Evolutionary conservation across 2,113 vertebrate genomes (phyloP), one percentile per base, ranked within the genome.

Genomic region (Oncorhynchus keta): DNA sequence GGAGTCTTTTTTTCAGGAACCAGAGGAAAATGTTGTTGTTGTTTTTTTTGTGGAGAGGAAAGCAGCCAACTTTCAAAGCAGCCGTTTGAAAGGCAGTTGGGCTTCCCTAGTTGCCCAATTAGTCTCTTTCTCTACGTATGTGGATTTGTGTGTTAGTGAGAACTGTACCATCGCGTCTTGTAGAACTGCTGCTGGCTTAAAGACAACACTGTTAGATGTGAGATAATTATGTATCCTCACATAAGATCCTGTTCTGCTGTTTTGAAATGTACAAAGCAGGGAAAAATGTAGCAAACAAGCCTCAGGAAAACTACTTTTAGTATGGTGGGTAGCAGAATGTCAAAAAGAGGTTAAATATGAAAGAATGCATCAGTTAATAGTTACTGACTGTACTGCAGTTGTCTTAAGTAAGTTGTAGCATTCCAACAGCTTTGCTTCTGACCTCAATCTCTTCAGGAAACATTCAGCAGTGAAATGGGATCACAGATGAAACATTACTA

Each of bases 51-150:
- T 88, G 77, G 80, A 73, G 48, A 6, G 76, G 74, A 70, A 55
- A 86, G 83, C 81, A 83, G 87, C 85, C 82, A 91, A 88, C 76
- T 77, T 83, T 67, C 84, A n/a, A 61, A 69, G 71, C 79, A 74
- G 73, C 76, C 70, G 86, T 87, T 91, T 88, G 86, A 89, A 89
- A 91, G 87, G 79, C 82, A 89, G 86, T 90, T 89, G 84, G 81
- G 88, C 89, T 89, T 90, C 91, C 91, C 90, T 91, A 80, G 91
- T 91, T 88, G 88, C 86, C 85, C 87, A 93, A 92, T 94, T 92
- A 93, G 90, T 89, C 83, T 90, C 87, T 77, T 65, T 86, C 76
- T 20, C 14, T 73, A 64, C 3, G 3, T 59, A 28, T 68, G 59
- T 75, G 59, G 51, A 61, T 69, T 18, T 76, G 68, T 69, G 68